These are phyloP conservation scores for Xestobium rufovillosum DNA, from an alignment of 2,888 invertebrate genomes.

Conservation along the genomic window DNA sequence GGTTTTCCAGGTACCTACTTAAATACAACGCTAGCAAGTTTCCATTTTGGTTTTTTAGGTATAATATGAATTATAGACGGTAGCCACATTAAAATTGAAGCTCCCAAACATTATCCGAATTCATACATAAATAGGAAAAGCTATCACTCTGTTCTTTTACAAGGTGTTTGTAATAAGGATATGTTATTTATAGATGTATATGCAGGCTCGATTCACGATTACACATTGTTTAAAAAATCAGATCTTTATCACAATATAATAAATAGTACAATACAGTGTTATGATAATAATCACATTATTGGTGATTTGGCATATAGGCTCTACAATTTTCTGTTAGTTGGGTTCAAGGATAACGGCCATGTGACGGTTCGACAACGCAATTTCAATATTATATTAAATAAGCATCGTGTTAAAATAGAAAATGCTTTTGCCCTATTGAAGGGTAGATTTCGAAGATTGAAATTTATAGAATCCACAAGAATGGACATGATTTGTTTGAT, in stretches of 20 bases:
- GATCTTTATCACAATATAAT: slow-evolving; percentile 12
- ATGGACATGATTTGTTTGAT: neutral
- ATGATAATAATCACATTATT: slow-evolving; percentile 16
- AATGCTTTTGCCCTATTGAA: slow-evolving; percentile 2
- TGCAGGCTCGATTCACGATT: slow-evolving; percentile 22
- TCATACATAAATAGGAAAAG: slow-evolving; percentile 22
- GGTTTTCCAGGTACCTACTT: neutral
- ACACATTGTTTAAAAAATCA: slow-evolving; percentile 14
- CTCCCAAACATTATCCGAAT: slow-evolving; percentile 19
- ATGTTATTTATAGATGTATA: slow-evolving; percentile 20
- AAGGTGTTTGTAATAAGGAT: slow-evolving; percentile 20
- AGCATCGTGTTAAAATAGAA: neutral
- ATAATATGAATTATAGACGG: slow-evolving; percentile 14
- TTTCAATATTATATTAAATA: neutral
- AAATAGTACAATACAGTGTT: slow-evolving; percentile 7
- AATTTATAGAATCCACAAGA: slow-evolving; percentile 1
- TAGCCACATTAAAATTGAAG: slow-evolving; percentile 20
- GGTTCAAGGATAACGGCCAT: slow-evolving; percentile 16
- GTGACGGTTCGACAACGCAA: neutral
- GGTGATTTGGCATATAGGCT: slow-evolving; percentile 21
- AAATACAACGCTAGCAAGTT: neutral
- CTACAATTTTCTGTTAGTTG: slow-evolving; percentile 12
- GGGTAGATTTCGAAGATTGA: neutral
- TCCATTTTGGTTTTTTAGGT: neutral
- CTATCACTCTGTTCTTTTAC: slow-evolving; percentile 21